Evolutionary conservation across 2,888 invertebrate species (phyloP).

Genomic region (Dolomedes plantarius): DNA sequence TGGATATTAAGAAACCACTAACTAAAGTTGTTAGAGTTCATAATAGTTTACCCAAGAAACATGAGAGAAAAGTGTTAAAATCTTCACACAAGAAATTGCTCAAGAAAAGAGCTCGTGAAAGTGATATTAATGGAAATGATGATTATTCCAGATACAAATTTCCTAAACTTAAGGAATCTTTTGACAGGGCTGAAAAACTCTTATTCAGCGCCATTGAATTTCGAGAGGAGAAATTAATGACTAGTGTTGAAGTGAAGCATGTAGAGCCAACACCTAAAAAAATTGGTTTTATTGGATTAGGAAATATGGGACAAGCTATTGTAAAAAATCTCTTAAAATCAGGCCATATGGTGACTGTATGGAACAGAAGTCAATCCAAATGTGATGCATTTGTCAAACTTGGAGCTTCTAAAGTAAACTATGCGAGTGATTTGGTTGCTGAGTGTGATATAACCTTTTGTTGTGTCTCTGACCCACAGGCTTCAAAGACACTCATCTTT

Average conservation of each 20-base stretch:
- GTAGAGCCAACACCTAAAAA: too few species aligned
- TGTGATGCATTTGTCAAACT: conserved; percentile 90
- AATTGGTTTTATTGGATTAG: conserved; percentile 92
- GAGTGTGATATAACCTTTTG: conserved; percentile 96
- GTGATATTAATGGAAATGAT: too few species aligned
- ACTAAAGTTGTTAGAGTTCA: background rate
- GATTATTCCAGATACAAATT: too few species aligned
- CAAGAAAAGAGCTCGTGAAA: too few species aligned
- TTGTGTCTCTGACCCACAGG: conserved; percentile 94
- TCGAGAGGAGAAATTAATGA: too few species aligned
- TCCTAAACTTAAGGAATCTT: too few species aligned
- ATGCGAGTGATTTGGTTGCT: conserved; percentile 93
- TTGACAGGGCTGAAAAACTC: too few species aligned
- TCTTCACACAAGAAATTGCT: background rate
- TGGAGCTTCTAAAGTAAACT: conserved; percentile 83
- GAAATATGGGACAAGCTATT: conserved; percentile 95
- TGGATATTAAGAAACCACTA: background rate
- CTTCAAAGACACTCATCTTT: conserved; percentile 95
- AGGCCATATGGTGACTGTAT: conserved; percentile 91
- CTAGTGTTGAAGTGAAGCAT: too few species aligned
- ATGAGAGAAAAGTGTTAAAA: background rate
- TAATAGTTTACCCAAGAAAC: background rate
- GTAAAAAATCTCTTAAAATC: conserved; percentile 96
- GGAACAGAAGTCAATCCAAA: conserved; percentile 95
- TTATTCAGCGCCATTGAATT: too few species aligned